A percentile compares a stretch with the other conserved stretches of the same genome.
Conservation (phyloP, 2,797 vertebrate genomes). For the Momotus momota region DNA sequence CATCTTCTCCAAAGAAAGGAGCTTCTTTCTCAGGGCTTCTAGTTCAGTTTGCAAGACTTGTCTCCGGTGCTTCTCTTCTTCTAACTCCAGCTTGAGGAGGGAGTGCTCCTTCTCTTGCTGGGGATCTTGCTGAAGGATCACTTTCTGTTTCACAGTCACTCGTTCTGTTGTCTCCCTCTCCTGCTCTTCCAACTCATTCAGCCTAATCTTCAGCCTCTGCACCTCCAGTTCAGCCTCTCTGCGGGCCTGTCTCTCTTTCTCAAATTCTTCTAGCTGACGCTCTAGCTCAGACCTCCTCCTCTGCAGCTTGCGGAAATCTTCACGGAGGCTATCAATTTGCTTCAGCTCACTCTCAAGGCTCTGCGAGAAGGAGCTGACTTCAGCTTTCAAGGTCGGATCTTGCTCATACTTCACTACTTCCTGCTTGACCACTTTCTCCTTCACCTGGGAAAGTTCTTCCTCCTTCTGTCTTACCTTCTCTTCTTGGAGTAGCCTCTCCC, state of each 20-base stretch:
- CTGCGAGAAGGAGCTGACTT: slow-evolving; percentile 84
- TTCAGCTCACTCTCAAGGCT: slow-evolving; percentile 90
- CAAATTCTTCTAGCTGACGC: slow-evolving; percentile 91
- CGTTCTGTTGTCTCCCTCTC: slow-evolving; percentile 91
- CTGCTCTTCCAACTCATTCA: slow-evolving; percentile 85
- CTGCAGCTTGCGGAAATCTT: slow-evolving; percentile 87
- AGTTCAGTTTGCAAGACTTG: slow-evolving; percentile 89
- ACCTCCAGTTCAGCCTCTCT: slow-evolving; percentile 94
- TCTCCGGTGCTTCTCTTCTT: slow-evolving; percentile 91
- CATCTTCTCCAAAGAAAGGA: slow-evolving; percentile 87
- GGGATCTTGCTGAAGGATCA: slow-evolving; percentile 95
- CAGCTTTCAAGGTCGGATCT: slow-evolving; percentile 87
- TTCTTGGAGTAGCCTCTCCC: slow-evolving; percentile 84
- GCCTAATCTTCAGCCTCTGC: slow-evolving; percentile 86
- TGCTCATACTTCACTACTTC: slow-evolving; percentile 93
- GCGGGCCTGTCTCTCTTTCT: slow-evolving; percentile 89
- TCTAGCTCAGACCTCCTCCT: slow-evolving; percentile 86
- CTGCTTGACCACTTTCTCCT: slow-evolving; percentile 91
- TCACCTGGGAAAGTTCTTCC: slow-evolving; percentile 90
- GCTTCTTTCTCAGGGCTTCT: slow-evolving; percentile 85
- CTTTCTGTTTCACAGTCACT: slow-evolving; percentile 95
- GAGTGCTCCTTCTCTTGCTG: slow-evolving; percentile 95
- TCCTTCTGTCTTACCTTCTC: slow-evolving; percentile 89
- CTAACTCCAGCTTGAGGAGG: slow-evolving; percentile 89
- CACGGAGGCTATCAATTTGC: slow-evolving; percentile 87